phyloP scores from a whole-genome alignment of 2,797 vertebrate species.

The Chelmon rostratus region DNA sequence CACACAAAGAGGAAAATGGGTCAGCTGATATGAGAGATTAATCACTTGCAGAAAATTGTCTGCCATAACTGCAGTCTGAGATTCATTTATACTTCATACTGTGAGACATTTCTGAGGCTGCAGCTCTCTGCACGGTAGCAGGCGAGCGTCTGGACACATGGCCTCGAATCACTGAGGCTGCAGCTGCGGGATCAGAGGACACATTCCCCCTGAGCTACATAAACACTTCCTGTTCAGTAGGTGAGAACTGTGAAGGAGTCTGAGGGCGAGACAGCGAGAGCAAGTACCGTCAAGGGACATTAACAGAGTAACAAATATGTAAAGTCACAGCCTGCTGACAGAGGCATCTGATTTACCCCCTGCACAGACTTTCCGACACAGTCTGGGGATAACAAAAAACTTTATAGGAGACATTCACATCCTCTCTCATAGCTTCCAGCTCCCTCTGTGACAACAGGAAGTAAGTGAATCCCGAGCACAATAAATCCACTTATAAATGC shows the following conservation, averaged over 20 bases:
- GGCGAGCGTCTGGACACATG: conserved; percentile 54
- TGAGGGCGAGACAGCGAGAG: background rate
- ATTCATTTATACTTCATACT: conserved; percentile 4
- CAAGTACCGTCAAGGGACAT: conserved; percentile 35
- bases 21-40: background rate
- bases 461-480: background rate
- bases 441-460: background rate
- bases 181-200: conserved; percentile 68
- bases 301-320: conserved; percentile 18
- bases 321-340: conserved; percentile 9
- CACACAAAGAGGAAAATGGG: background rate
- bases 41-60: background rate
- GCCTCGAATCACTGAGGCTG: conserved; percentile 50
- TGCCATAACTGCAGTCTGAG: background rate
- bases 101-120: conserved; percentile 8
- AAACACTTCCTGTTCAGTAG: conserved; percentile 72
- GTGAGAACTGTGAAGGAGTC: conserved; percentile 53
- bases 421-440: background rate
- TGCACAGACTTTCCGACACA: conserved; percentile 17
- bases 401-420: background rate
- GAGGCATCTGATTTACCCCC: conserved; percentile 4
- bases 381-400: no score
- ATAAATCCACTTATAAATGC: background rate
- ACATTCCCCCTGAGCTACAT: conserved; percentile 68
- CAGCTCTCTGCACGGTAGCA: conserved; percentile 52